phyloP scores from a whole-genome alignment of 2,888 invertebrate species.

The Caenorhabditis sinica region DNA sequence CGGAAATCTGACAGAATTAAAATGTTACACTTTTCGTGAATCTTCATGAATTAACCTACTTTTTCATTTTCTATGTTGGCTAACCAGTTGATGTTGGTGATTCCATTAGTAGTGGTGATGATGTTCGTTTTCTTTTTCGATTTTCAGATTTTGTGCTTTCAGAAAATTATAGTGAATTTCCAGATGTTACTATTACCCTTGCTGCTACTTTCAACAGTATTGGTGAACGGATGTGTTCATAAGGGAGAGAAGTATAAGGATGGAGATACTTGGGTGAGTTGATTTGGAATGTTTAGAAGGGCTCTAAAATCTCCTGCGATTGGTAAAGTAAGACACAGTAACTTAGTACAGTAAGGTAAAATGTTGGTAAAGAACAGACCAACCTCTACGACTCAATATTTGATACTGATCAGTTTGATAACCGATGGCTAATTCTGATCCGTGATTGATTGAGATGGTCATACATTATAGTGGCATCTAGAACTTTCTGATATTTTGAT shows the following conservation, averaged over 20 bases:
- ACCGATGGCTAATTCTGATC: not conserved
- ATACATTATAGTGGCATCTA: not conserved
- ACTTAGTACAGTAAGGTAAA: too few relatives aligned
- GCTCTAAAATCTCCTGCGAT: too few relatives aligned
- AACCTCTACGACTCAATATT: too few relatives aligned
- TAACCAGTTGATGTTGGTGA: not conserved
- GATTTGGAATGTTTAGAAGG: not conserved
- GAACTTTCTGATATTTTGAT: constrained; percentile 7
- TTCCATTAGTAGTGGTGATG: not conserved
- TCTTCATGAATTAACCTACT: not conserved
- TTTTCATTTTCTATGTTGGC: not conserved
- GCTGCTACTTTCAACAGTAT: constrained; percentile 17
- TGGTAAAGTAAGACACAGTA: too few relatives aligned
- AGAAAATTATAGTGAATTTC: not conserved
- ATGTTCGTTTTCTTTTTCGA: not conserved
- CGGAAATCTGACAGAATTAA: constrained; percentile 10
- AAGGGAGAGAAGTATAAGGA: constrained; percentile 71
- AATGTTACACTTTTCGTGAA: constrained; percentile 11
- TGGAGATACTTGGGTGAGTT: constrained; percentile 75
- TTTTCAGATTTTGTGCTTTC: not conserved
- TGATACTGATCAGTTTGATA: not conserved
- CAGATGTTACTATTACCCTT: constrained; percentile 1
- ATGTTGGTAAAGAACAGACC: too few relatives aligned
- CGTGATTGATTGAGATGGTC: too few relatives aligned
- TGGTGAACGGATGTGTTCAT: constrained; percentile 64